Percentiles rank a stretch among this genome's conserved stretches.
phyloP scores from a whole-genome alignment of 2,888 invertebrate genomes.

The Hydrotaea diabolus region DNA sequence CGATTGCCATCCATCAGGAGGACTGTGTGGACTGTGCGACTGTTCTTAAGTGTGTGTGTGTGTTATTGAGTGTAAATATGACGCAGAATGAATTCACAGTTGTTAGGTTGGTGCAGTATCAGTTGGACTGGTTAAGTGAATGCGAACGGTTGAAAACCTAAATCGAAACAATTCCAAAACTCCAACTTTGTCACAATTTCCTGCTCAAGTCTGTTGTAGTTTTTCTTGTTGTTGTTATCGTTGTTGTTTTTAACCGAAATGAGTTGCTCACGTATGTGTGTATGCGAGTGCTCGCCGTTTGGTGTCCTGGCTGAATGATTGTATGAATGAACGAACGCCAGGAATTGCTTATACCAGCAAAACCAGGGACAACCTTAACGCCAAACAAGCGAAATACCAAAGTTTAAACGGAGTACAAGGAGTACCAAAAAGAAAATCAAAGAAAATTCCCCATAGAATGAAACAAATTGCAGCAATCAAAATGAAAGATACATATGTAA shows the following conservation, averaged over 20 bases:
- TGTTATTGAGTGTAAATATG: constrained; percentile 67
- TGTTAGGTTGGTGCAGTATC: constrained; percentile 67
- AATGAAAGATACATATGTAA: background rate
- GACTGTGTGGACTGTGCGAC: background rate
- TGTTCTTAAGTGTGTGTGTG: constrained; percentile 44
- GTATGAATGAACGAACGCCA: background rate
- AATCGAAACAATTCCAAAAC: constrained; percentile 28
- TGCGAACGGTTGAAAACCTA: constrained; percentile 60
- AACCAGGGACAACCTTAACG: constrained; percentile 41
- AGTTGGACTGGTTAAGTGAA: constrained; percentile 66
- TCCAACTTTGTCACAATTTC: constrained; percentile 50
- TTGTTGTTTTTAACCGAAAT: constrained; percentile 27
- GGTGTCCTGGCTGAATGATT: constrained; percentile 4
- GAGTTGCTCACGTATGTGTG: background rate
- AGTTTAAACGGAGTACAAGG: no score
- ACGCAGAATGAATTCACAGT: constrained; percentile 66
- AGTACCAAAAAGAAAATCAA: constrained; percentile 41
- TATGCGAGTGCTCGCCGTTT: background rate
- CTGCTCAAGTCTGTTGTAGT: constrained; percentile 46
- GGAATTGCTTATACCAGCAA: no score
- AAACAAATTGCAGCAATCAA: background rate
- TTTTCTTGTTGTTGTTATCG: constrained; percentile 53
- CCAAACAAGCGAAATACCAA: no score
- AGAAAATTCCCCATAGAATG: background rate
- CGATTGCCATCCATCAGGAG: background rate